Percentiles rank a stretch among this genome's conserved stretches.
Evolutionary conservation across 2,888 invertebrate genomes (phyloP).

Genomic region (Hydroisotoma schaefferi): DNA sequence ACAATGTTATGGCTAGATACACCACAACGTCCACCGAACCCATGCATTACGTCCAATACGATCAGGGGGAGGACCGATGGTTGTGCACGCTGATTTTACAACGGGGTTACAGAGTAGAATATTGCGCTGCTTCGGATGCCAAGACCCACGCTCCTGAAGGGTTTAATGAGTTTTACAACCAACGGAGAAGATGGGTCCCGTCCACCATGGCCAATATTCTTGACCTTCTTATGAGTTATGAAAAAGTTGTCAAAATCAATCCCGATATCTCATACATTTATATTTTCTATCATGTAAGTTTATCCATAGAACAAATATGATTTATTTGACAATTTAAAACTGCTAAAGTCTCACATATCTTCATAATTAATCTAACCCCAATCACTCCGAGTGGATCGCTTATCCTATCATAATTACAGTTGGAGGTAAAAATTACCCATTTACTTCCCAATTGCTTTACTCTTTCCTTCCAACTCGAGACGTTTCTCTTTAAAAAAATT

Average conservation of each 20-base stretch:
- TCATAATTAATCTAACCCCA: too few relatives aligned
- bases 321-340: neutral
- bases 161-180: constrained; percentile 59
- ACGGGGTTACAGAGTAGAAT: constrained; percentile 55
- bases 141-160: constrained; percentile 57
- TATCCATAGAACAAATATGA: neutral
- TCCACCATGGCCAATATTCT: constrained; percentile 61
- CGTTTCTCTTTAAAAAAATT: too few relatives aligned
- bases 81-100: constrained; percentile 58
- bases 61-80: constrained; percentile 58
- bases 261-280: constrained; percentile 56
- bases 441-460: too few relatives aligned
- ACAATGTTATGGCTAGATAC: constrained; percentile 58
- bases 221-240: constrained; percentile 55
- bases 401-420: neutral
- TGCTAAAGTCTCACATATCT: too few relatives aligned
- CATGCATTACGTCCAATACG: constrained; percentile 55
- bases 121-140: constrained; percentile 53
- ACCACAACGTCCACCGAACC: constrained; percentile 67
- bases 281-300: constrained; percentile 51
- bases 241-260: constrained; percentile 55
- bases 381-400: too few relatives aligned
- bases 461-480: too few relatives aligned
- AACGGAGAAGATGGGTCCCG: constrained; percentile 59
- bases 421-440: neutral